Conservation (phyloP, 2,888 invertebrate genomes). For the Drosophila hawaiiensis region DNA sequence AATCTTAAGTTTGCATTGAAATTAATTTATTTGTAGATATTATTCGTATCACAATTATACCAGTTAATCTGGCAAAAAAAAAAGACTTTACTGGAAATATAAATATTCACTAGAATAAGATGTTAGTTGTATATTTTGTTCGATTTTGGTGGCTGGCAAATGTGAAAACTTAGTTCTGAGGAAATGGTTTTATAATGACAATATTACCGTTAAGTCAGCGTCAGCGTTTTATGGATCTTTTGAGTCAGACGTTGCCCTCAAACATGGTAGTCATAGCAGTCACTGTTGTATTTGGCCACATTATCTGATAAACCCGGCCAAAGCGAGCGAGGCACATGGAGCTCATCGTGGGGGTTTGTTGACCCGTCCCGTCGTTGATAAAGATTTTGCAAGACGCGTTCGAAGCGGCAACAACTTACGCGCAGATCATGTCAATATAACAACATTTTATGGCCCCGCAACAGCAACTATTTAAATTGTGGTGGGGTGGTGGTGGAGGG, state of each 20-base stretch:
- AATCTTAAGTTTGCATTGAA: background rate
- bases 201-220: slow-evolving; percentile 64
- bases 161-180: background rate
- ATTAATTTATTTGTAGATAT: background rate
- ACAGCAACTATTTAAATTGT: slow-evolving; percentile 18
- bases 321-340: slow-evolving; percentile 18
- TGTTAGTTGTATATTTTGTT: background rate
- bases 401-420: slow-evolving; percentile 59
- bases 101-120: background rate
- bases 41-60: background rate
- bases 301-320: slow-evolving; percentile 67
- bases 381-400: slow-evolving; percentile 66
- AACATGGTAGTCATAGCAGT: slow-evolving; percentile 23
- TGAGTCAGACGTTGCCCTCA: slow-evolving; percentile 52
- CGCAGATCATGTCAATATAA: slow-evolving; percentile 76
- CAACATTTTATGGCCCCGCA: slow-evolving; percentile 48
- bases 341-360: slow-evolving; percentile 62
- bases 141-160: background rate
- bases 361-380: slow-evolving; percentile 66
- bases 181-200: slow-evolving; percentile 44
- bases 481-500: background rate
- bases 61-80: background rate
- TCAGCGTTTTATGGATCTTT: slow-evolving; percentile 60
- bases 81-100: background rate
- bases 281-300: slow-evolving; percentile 42